phyloP scores from a whole-genome alignment of 1,140 invertebrate genomes.

The Tetraneura akinire region DNA sequence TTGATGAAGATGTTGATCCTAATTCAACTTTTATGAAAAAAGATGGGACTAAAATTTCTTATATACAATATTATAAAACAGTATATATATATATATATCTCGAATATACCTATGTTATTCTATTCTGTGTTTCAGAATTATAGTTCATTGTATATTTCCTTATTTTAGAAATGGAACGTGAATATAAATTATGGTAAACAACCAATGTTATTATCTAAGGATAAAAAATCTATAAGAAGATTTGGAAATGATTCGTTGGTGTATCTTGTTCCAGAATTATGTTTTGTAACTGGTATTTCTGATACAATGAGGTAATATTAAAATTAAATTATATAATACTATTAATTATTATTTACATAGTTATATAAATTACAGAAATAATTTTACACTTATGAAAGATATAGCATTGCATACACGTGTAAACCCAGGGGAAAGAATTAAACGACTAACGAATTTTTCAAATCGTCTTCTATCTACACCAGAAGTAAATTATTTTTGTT shows the following conservation, averaged over 20 bases:
- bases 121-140: background rate
- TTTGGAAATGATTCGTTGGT: conserved; percentile 64
- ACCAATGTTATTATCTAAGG: conserved; percentile 50
- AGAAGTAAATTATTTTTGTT: background rate
- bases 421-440: conserved; percentile 64
- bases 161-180: conserved; percentile 49
- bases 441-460: conserved; percentile 67
- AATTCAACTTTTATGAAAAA: conserved; percentile 67
- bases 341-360: background rate
- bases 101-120: no score
- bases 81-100: conserved; percentile 27
- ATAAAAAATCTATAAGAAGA: conserved; percentile 65
- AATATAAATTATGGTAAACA: background rate
- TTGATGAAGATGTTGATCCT: conserved; percentile 74
- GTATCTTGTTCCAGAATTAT: conserved; percentile 80
- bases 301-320: conserved; percentile 60
- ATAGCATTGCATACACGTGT: conserved; percentile 68
- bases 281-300: conserved; percentile 73
- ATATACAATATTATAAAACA: conserved; percentile 77
- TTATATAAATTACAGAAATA: conserved; percentile 56
- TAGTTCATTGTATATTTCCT: background rate
- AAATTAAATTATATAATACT: no score
- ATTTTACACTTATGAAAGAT: conserved; percentile 66
- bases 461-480: conserved; percentile 60
- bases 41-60: conserved; percentile 66